phyloP scores from a whole-genome alignment of 2,797 vertebrate species.

The Sebastes dallii region DNA sequence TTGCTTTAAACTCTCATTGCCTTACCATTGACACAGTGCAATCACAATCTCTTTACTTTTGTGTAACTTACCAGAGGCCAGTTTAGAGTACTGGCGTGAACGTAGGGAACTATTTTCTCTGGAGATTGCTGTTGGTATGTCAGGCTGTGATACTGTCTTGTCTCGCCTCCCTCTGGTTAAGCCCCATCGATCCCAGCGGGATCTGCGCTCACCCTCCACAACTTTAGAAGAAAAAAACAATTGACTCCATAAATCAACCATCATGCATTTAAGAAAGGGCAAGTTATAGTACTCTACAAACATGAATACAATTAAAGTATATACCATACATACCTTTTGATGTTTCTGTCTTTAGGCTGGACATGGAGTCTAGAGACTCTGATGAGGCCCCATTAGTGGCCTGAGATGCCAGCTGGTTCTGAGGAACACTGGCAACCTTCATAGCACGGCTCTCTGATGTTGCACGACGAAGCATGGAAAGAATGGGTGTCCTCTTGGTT shows the following conservation, averaged over 20 bases:
- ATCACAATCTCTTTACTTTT: not conserved
- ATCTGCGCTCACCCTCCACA: constrained; percentile 80
- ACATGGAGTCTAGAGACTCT: constrained; percentile 92
- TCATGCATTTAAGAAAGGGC: not conserved
- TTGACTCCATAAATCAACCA: not conserved
- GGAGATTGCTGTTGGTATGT: constrained; percentile 88
- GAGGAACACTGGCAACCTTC: constrained; percentile 80
- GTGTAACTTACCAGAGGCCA: constrained; percentile 87
- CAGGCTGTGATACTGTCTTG: constrained; percentile 91
- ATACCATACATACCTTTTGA: constrained; percentile 48
- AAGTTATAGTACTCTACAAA: not conserved
- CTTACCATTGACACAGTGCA: not conserved
- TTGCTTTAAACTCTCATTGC: not conserved
- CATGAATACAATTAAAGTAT: not conserved
- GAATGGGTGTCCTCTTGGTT: constrained; percentile 85
- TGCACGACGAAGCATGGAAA: constrained; percentile 89
- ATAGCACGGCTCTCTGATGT: constrained; percentile 90
- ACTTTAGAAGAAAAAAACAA: constrained; percentile 47
- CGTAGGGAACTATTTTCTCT: constrained; percentile 84
- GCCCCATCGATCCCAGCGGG: constrained; percentile 95
- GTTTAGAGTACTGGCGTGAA: constrained; percentile 84
- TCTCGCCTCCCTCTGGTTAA: constrained; percentile 88
- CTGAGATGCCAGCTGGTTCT: constrained; percentile 87
- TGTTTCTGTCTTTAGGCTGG: constrained; percentile 86
- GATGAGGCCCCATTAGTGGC: constrained; percentile 85